Evolutionary conservation across 2,113 vertebrate genomes (phyloP), one percentile per base, ranked within the genome.

Genomic region (Pterophyllum scalare): DNA sequence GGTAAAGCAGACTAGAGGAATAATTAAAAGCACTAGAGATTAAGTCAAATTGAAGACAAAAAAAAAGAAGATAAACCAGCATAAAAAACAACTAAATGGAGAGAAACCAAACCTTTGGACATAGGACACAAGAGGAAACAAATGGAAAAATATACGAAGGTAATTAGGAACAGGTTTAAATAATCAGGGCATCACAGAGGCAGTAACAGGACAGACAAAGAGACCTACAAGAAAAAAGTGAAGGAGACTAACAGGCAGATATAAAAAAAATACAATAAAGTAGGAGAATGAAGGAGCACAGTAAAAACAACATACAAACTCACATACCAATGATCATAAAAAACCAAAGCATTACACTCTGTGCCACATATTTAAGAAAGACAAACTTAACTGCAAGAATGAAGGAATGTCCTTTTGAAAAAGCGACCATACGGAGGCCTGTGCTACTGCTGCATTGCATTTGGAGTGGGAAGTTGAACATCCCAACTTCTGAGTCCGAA

Each of bases 301-400:
- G 5, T 14, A 15, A 28, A 28, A 49, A 52, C 40, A 1, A 0
- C 0, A 1, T n/a, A n/a, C n/a, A n/a, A n/a, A n/a, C n/a, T n/a
- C 14, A 1, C 43, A 8, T 20, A 72, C 9, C 14, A 72, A 20
- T 28, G 65, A 1, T 52, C 43, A 20, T 52, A 46, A 49, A 43
- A 24, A 3, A 65, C 43, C 14, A 72, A 31, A 52, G 14, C 46
- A 49, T 19, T 49, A 52, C 9, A 31, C 17, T 31, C 3, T 19
- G 24, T 70, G 43, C 28, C 65, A 52, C 6, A 12, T 52, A 52
- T 72, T 72, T 52, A 72, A 2, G 17, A 3, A 58, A 13, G 22
- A 6, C 26, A 26, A 17, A 49, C 43, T 15, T 46, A 46, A 40
- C 10, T 38, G 38, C 38, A 40, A 13, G 46, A 19, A 19, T 67